Percentiles rank a stretch among this genome's conserved stretches.
Evolutionary conservation across 2,888 invertebrate species (phyloP).

Genomic region (Ashinkailepas kermadecensis): DNA sequence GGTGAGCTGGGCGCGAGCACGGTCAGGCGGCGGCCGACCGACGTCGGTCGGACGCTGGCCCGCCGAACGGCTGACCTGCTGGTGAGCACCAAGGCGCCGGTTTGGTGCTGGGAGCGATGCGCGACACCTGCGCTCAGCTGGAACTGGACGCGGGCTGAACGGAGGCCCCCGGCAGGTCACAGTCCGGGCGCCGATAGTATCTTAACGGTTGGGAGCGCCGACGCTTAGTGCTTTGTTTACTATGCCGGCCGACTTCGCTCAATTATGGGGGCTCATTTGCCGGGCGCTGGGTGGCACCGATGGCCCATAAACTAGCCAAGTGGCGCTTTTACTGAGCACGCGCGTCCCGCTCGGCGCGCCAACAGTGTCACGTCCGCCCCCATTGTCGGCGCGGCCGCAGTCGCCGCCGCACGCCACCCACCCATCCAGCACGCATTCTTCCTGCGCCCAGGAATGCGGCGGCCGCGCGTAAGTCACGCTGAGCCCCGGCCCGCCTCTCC

Average conservation of each 20-base stretch:
- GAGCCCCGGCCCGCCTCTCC: neutral
- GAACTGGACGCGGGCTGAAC: neutral
- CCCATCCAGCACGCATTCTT: neutral
- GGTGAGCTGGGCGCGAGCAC: too few species aligned
- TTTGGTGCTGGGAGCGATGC: neutral
- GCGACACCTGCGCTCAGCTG: neutral
- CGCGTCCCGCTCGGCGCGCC: neutral
- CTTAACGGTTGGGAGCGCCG: neutral
- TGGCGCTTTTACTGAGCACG: constrained; percentile 2
- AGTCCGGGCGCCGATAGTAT: neutral
- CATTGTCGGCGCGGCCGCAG: neutral
- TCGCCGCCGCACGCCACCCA: neutral
- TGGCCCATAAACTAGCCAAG: constrained; percentile 3
- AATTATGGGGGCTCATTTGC: neutral
- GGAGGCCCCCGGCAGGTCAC: neutral
- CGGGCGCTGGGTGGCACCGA: neutral
- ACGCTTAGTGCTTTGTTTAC: constrained; percentile 20
- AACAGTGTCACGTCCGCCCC: neutral
- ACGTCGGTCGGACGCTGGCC: too few species aligned
- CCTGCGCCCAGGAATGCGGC: neutral
- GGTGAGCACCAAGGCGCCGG: too few species aligned
- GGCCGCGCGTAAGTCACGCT: neutral
- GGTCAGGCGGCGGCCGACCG: too few species aligned
- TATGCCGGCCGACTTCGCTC: neutral
- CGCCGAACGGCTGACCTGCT: too few species aligned